These are phyloP conservation scores for Arbacia lixula DNA, from an alignment of 53 echinoderm and acorn worm species.

Conservation along the genomic window DNA sequence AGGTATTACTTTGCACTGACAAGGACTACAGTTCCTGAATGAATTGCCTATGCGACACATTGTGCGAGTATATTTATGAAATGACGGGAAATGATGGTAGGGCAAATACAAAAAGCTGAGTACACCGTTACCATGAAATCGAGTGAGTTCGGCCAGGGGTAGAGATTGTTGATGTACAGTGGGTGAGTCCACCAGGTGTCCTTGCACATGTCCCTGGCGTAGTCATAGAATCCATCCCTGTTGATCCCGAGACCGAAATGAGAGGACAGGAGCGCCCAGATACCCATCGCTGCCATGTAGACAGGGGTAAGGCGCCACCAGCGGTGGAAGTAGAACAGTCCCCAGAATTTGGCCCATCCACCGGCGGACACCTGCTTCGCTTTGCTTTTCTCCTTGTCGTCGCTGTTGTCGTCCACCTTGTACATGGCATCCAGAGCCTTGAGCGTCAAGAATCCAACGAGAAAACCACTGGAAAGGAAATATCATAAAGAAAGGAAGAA, in stretches of 20 bases:
- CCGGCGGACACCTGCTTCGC: too few species aligned
- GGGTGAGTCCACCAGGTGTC: conserved; percentile 71
- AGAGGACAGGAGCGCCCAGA: conserved; percentile 12
- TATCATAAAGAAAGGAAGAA: too few species aligned
- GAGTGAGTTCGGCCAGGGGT: conserved; percentile 50
- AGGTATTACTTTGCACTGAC: too few species aligned
- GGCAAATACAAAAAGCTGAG: not conserved
- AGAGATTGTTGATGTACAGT: conserved; percentile 73
- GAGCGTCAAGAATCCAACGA: conserved; percentile 66
- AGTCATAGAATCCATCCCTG: not conserved
- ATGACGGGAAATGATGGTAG: not conserved
- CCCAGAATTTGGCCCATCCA: conserved; percentile 51
- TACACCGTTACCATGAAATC: conserved; percentile 5
- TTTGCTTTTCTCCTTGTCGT: conserved; percentile 38
- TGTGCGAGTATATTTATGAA: too few species aligned
- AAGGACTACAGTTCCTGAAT: too few species aligned
- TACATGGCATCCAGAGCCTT: conserved; percentile 12
- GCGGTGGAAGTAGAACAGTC: conserved; percentile 77
- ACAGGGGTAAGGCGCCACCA: conserved; percentile 78
- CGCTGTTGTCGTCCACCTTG: not conserved
- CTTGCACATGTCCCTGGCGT: not conserved
- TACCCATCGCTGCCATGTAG: conserved; percentile 63
- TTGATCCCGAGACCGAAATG: conserved; percentile 59
- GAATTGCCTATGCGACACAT: too few species aligned
- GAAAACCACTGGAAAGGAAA: too few species aligned